Conservation (phyloP, 2,113 vertebrate species). For the Garra rufa region DNA sequence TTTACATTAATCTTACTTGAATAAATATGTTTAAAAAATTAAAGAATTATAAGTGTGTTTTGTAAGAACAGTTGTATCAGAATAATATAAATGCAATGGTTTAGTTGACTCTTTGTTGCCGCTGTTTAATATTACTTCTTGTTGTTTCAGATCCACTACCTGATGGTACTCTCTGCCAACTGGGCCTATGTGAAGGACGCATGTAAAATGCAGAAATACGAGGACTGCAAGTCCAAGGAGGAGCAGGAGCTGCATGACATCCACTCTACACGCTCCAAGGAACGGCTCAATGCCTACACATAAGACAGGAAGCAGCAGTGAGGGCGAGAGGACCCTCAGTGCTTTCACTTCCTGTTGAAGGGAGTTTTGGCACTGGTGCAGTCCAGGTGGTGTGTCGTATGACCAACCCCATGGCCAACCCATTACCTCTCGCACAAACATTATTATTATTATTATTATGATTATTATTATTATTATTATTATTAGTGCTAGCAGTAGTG, state of each 20-base stretch:
- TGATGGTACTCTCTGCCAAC: slow-evolving; percentile 99
- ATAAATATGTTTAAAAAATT: neutral
- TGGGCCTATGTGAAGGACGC: slow-evolving; percentile 99
- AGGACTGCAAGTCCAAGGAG: slow-evolving; percentile 99
- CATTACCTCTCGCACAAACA: slow-evolving; percentile 76
- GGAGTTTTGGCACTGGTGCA: slow-evolving; percentile 56
- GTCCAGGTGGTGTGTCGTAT: slow-evolving; percentile 77
- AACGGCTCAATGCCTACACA: slow-evolving; percentile 99
- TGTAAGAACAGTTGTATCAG: neutral
- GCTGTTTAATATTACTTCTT: neutral
- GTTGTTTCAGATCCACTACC: slow-evolving; percentile 86
- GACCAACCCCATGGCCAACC: slow-evolving; percentile 69
- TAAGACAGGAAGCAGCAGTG: slow-evolving; percentile 75
- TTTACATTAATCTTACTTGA: neutral
- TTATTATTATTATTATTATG: slow-evolving; percentile 69
- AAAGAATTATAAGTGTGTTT: too few species aligned
- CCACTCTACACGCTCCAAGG: slow-evolving; percentile 99
- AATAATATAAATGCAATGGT: neutral
- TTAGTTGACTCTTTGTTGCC: neutral
- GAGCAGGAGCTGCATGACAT: slow-evolving; percentile 99
- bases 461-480: slow-evolving; percentile 59
- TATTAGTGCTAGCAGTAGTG: slow-evolving; percentile 64
- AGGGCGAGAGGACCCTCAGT: slow-evolving; percentile 51
- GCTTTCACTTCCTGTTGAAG: slow-evolving; percentile 51
- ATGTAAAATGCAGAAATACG: slow-evolving; percentile 98